Evolutionary conservation across 2,113 vertebrate species (phyloP).

Genomic region (Microcebus lehilahytsara): DNA sequence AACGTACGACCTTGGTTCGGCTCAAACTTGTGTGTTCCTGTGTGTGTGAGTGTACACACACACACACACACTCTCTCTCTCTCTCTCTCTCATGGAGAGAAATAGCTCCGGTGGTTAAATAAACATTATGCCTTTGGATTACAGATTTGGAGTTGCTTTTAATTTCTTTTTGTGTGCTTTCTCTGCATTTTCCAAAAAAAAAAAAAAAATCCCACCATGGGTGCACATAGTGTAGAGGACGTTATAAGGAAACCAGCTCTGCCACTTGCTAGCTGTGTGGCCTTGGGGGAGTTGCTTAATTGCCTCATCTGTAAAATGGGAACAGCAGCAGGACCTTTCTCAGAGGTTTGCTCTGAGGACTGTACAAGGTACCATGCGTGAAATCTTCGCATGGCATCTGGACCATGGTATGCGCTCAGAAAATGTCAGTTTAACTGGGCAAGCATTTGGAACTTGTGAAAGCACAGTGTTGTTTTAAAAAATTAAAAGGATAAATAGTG

Average conservation of each 20-base stretch:
- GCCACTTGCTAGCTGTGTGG: not conserved
- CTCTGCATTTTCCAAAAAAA: not conserved
- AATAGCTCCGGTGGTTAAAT: not conserved
- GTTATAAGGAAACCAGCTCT: not conserved
- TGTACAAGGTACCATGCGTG: fast-evolving
- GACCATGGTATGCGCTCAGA: not conserved
- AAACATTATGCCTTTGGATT: not conserved
- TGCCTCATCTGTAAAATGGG: not conserved
- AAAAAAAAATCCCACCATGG: not conserved
- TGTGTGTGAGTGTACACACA: fast-evolving
- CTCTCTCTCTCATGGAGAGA: not conserved
- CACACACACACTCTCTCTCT: not conserved
- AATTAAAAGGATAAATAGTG: not conserved
- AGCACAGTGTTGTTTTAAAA: not conserved
- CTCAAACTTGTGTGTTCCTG: not conserved
- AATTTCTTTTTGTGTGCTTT: not conserved
- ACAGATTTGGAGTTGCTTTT: not conserved
- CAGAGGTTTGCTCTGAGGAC: not conserved
- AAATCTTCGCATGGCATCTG: not conserved
- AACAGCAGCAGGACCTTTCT: not conserved
- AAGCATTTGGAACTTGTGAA: not conserved
- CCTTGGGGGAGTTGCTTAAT: not conserved
- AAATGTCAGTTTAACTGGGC: not conserved
- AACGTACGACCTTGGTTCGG: not conserved
- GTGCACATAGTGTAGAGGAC: not conserved